Evolutionary conservation across 2,888 invertebrate genomes (phyloP).

Genomic region (Chrysolina oricalcia): DNA sequence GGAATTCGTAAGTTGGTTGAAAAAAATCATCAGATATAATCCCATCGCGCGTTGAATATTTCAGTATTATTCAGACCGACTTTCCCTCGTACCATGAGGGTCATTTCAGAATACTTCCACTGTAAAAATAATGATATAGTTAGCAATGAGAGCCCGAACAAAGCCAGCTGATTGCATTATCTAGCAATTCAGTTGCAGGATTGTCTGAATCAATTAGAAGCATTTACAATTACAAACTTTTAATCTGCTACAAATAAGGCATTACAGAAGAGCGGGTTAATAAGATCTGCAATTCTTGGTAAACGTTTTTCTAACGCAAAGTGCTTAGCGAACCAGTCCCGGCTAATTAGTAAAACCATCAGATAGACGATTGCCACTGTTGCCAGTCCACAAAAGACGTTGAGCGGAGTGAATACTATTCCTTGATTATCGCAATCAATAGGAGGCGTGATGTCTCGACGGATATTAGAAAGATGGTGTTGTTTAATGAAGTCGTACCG

Average conservation of each 20-base stretch:
- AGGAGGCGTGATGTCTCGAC: constrained; percentile 62
- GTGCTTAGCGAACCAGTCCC: constrained; percentile 61
- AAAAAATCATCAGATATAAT: too few species aligned
- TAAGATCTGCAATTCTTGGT: constrained; percentile 62
- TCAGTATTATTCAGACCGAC: too few species aligned
- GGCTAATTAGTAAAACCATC: constrained; percentile 65
- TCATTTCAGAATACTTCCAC: constrained; percentile 4
- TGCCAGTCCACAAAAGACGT: constrained; percentile 52
- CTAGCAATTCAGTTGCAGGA: constrained; percentile 50
- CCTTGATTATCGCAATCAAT: constrained; percentile 46
- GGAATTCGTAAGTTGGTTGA: too few species aligned
- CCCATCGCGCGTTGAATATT: too few species aligned
- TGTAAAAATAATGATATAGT: constrained; percentile 25
- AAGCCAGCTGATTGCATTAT: constrained; percentile 49
- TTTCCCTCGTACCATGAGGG: not conserved
- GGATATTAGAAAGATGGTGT: constrained; percentile 47
- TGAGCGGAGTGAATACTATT: constrained; percentile 52
- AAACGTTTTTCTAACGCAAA: constrained; percentile 63
- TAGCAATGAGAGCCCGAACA: constrained; percentile 35
- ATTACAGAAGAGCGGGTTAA: constrained; percentile 58
- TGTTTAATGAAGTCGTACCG: not conserved
- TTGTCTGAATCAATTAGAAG: constrained; percentile 62
- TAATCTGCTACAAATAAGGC: constrained; percentile 66
- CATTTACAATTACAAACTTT: constrained; percentile 66
- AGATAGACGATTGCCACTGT: constrained; percentile 59